Percentiles rank a stretch among this genome's conserved stretches.
Conservation (phyloP, 23 tunicate species). For the Ciona savignyi region DNA sequence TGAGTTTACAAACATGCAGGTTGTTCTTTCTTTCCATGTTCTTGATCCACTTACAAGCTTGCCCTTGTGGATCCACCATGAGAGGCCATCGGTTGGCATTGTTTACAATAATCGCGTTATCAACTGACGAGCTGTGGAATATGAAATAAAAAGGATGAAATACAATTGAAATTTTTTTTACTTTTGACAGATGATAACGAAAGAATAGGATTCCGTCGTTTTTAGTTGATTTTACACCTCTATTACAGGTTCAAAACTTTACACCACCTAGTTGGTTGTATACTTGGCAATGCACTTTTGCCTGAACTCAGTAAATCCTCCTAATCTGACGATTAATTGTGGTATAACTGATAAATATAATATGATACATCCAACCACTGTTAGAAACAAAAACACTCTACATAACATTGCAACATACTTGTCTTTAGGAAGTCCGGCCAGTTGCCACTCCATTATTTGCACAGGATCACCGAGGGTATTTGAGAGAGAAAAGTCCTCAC, state of each 20-base stretch:
- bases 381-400: no score
- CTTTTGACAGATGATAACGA: no score
- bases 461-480: slow-evolving; percentile 91
- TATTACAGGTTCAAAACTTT: no score
- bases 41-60: slow-evolving; percentile 85
- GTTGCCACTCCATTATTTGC: slow-evolving; percentile 85
- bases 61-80: slow-evolving; percentile 93
- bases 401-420: slow-evolving; percentile 45
- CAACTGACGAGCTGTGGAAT: slow-evolving; percentile 52
- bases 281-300: no score
- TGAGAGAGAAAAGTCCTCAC: slow-evolving; percentile 61
- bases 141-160: not conserved
- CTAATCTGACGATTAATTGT: no score
- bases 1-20: slow-evolving; percentile 73
- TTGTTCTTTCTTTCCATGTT: slow-evolving; percentile 82
- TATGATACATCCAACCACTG: no score
- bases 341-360: no score
- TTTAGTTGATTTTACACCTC: no score
- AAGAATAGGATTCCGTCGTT: no score
- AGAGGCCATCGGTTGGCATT: slow-evolving; percentile 89
- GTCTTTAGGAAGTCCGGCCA: slow-evolving; percentile 92
- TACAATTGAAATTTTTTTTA: not conserved
- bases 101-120: slow-evolving; percentile 78
- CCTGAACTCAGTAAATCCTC: no score
- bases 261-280: no score